Evolutionary conservation across 2,888 invertebrate species (phyloP).

Genomic region (Luperina nickerlii): DNA sequence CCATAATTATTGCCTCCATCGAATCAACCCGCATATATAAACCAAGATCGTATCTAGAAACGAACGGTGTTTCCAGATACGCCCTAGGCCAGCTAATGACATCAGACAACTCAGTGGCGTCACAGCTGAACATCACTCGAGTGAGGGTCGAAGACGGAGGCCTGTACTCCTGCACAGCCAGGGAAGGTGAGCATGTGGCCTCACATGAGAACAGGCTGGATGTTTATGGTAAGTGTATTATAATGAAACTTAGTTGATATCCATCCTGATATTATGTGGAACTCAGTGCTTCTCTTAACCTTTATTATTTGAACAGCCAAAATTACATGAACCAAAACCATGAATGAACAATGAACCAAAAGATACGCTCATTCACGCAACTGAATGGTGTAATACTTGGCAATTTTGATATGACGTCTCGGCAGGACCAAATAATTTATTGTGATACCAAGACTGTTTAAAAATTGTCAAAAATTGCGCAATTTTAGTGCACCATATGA

Average conservation of each 20-base stretch:
- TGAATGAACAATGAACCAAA: too few relatives aligned
- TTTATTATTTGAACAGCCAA: neutral
- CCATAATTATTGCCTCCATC: neutral
- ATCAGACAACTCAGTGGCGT: constrained; percentile 85
- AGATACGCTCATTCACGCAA: neutral
- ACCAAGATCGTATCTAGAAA: neutral
- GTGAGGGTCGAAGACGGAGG: constrained; percentile 91
- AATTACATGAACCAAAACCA: too few relatives aligned
- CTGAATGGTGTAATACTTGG: neutral
- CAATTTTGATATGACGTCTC: neutral
- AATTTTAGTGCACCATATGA: neutral
- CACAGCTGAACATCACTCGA: constrained; percentile 89
- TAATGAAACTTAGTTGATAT: neutral
- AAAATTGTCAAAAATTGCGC: neutral
- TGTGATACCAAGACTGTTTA: neutral
- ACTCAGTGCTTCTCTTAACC: neutral
- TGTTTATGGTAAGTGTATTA: constrained; percentile 85
- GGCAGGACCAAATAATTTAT: neutral
- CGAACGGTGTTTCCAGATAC: constrained; percentile 72
- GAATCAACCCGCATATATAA: neutral
- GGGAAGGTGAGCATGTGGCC: constrained; percentile 81
- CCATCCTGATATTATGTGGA: neutral
- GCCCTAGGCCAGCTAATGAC: constrained; percentile 87
- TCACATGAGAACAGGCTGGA: constrained; percentile 87
- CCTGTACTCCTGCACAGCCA: constrained; percentile 91